Evolutionary conservation across 2,888 invertebrate genomes (phyloP), one percentile per base, ranked within the genome.

Genomic region (Eilema sororculum): DNA sequence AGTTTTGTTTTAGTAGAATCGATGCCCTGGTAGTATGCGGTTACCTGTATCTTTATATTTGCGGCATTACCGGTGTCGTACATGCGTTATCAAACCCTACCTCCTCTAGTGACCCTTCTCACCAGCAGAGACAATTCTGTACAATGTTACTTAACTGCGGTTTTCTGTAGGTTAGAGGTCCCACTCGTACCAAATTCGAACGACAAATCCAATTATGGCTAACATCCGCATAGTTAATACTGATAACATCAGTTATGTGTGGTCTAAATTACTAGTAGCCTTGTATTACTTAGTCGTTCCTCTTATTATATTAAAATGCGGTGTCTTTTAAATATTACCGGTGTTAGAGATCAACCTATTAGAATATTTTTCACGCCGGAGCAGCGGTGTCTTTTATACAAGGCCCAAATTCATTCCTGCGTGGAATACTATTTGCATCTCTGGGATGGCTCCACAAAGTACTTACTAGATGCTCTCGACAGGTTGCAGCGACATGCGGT

Each of bases 201-300:
- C 52, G 52, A n/a, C n/a, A n/a, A 52, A 52, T 52, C 52, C n/a
- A 52, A 52, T 52, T 52, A 52, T 20, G 52, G 20, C 52, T 20
- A n/a, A 52, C 52, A 52, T 52, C n/a, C 52, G 6, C 52, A n/a
- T n/a, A n/a, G 25, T 58, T 58, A 52, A 52, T 52, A 52, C n/a
- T n/a, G 52, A 52, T 52, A 52, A 52, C n/a, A 52, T 52, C 52
- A n/a, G 52, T 52, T 9, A 52, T 52, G n/a, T 8, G 52, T n/a
- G n/a, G 52, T 9, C 52, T 2, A 52, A 22, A 65, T 33, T 56
- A 61, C 20, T 46, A 28, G 63, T 61, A 63, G 52, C n/a, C 52
- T 52, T 20, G n/a, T 52, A 52, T 52, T 52, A 52, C 9, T 52
- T 9, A 52, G 20, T 9, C 20, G 46, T 46, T 20, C 20, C 8